Conservation (phyloP, 2,113 vertebrate genomes). For the Aldabrachelys gigantea region DNA sequence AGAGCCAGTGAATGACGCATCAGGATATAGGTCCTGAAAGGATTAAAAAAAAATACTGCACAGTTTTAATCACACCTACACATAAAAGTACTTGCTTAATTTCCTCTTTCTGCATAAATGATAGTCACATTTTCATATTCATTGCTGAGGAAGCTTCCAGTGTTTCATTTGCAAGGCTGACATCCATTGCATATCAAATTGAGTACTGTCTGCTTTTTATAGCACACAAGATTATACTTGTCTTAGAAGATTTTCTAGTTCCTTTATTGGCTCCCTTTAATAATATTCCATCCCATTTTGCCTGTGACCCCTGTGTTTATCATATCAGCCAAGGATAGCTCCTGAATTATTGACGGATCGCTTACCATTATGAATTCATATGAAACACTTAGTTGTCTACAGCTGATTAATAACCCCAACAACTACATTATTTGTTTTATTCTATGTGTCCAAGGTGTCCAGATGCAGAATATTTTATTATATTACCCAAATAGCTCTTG, state of each 20-base stretch:
- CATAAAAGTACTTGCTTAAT: slow-evolving; percentile 56
- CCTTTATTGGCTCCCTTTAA: neutral
- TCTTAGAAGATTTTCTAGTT: slow-evolving; percentile 15
- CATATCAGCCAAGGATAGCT: neutral
- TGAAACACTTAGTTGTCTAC: neutral
- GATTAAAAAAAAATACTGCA: slow-evolving; percentile 9
- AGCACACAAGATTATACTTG: slow-evolving; percentile 14
- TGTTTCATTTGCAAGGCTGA: slow-evolving; percentile 67
- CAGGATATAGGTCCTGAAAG: slow-evolving; percentile 30
- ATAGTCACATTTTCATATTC: slow-evolving; percentile 47
- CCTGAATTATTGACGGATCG: slow-evolving; percentile 39
- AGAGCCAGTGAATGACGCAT: slow-evolving; percentile 7
- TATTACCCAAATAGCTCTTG: neutral
- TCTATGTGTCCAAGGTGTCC: neutral
- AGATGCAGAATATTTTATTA: neutral
- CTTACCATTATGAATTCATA: neutral
- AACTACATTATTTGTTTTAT: neutral
- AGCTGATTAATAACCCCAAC: neutral
- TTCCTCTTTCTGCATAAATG: slow-evolving; percentile 58
- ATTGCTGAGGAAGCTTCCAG: slow-evolving; percentile 39
- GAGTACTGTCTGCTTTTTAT: slow-evolving; percentile 28
- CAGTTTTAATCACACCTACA: slow-evolving; percentile 47
- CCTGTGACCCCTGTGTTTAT: neutral
- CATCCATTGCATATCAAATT: slow-evolving; percentile 63
- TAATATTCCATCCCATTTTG: slow-evolving; percentile 12